Evolutionary conservation across 2,113 vertebrate genomes (phyloP).

Genomic region (Apus apus): DNA sequence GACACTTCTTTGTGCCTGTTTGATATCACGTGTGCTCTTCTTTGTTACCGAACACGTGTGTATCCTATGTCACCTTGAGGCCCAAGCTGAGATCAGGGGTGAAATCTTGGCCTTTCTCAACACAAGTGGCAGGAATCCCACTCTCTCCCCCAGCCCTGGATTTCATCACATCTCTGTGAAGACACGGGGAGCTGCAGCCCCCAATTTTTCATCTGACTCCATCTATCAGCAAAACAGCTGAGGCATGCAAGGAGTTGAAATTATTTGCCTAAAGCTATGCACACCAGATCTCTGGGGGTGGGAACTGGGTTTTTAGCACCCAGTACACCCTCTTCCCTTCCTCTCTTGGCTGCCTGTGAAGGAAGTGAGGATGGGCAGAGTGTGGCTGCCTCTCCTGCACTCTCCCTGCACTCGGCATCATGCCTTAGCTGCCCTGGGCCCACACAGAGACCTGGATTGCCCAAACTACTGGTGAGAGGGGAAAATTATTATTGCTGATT

Average conservation of each 20-base stretch:
- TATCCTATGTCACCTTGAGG: neutral
- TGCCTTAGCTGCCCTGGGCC: neutral
- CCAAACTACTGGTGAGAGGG: neutral
- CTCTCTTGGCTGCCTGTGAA: neutral
- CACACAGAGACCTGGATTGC: neutral
- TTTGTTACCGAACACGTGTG: neutral
- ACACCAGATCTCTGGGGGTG: neutral
- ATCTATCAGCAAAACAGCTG: neutral
- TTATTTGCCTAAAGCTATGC: neutral
- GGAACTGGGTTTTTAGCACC: neutral
- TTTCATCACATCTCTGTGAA: neutral
- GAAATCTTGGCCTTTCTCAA: neutral
- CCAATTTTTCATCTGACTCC: neutral
- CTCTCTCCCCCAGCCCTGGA: neutral
- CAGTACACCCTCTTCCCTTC: neutral
- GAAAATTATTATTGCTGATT: neutral
- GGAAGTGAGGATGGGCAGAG: neutral
- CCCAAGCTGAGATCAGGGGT: neutral
- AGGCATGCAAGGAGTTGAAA: neutral
- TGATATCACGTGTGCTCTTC: neutral
- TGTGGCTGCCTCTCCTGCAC: fast-evolving
- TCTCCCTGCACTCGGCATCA: fast-evolving
- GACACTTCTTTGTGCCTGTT: neutral
- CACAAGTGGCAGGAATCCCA: neutral
- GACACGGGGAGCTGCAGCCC: neutral